Evolutionary conservation across 2,113 vertebrate genomes (phyloP), one percentile per base, ranked within the genome.

Genomic region (Antennarius striatus): DNA sequence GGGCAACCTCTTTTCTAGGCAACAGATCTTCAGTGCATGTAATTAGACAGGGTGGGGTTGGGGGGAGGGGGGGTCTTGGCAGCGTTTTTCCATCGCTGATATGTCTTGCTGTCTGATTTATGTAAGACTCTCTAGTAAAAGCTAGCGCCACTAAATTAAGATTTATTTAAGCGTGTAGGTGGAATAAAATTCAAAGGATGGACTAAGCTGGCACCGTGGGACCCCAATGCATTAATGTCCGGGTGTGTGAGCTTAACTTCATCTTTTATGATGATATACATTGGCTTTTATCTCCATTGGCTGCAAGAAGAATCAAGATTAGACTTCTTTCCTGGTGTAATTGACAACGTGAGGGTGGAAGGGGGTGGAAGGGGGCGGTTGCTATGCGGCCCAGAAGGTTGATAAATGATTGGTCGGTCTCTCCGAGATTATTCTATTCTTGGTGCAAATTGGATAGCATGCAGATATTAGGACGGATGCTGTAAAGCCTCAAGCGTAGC

Each of bases 21-120:
- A 71, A 80, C 77, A 70, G 84, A 76, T 89, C 85, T 84, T 73
- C 63, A n/a, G 77, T 79, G 89, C 81, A 91, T 91, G 84, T 90
- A 89, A 92, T 91, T 92, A 92, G 86, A 87, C 56, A 42, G 55
- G 70, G 63, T 1, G 55, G 45, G 63, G 56, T 22, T 51, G 16
- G n/a, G 15, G 46, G 46, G n/a, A n/a, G 46, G 63, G 71, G 65
- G 22, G 79, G 66, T 71, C 43, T 54, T 64, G 72, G 71, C 82
- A 72, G 67, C 16, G 51, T 66, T 76, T 87, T 51, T 80, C 63
- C 69, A 70, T 84, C 57, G 58, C 79, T 67, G 72, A 85, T 85
- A 63, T 56, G 66, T 79, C 68, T 74, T 29, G 15, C 63, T 67
- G 49, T 71, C 63, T 8, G 77, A 86, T 83, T 29, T 72, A 84